These are phyloP conservation scores for Synanthedon vespiformis DNA, from an alignment of 2,888 invertebrate genomes.

Conservation along the genomic window DNA sequence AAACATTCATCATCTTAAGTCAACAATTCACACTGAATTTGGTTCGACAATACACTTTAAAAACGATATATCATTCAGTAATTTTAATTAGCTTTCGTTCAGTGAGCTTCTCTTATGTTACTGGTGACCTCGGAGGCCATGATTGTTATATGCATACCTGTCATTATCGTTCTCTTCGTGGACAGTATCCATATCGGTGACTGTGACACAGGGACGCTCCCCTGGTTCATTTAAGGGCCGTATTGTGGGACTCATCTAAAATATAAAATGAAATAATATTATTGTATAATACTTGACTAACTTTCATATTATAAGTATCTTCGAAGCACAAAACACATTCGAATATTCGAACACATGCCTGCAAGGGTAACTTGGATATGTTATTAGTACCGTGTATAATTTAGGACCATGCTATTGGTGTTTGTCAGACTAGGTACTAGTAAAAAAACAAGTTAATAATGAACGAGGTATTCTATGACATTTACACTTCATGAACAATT, in stretches of 20 bases:
- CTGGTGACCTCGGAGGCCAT: too few species aligned
- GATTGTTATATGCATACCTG: conserved; percentile 27
- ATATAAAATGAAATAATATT: conserved; percentile 4
- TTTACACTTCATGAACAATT: too few species aligned
- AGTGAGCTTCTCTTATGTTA: too few species aligned
- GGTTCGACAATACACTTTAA: neutral
- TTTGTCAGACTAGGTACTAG: too few species aligned
- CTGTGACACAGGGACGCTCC: conserved; percentile 49
- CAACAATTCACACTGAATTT: neutral
- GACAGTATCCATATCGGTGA: conserved; percentile 64
- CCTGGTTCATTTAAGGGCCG: conserved; percentile 40
- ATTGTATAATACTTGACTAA: neutral
- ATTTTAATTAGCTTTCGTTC: too few species aligned
- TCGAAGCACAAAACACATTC: neutral
- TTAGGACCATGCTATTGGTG: too few species aligned
- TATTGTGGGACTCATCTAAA: conserved; percentile 54
- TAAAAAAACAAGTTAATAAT: too few species aligned
- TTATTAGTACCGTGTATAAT: too few species aligned
- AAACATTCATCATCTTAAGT: neutral
- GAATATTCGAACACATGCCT: too few species aligned
- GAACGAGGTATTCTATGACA: too few species aligned
- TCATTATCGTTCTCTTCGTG: conserved; percentile 64
- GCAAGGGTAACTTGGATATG: too few species aligned
- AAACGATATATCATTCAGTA: too few species aligned
- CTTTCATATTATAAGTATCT: neutral